Evolutionary conservation across 1,140 invertebrate species (phyloP).

Genomic region (Agrypnia vestita): DNA sequence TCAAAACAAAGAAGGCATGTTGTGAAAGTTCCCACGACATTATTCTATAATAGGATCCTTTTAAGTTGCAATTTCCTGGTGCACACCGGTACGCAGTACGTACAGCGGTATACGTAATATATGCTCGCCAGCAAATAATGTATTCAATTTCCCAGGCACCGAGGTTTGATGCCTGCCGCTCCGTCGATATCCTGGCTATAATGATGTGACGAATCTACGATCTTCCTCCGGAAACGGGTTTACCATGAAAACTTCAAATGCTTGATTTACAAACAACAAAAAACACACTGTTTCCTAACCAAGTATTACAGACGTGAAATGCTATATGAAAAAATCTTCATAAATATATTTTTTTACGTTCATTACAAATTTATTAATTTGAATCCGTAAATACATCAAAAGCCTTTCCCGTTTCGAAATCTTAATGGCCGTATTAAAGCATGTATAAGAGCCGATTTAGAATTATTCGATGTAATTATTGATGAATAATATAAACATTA

Average conservation of each 20-base stretch:
- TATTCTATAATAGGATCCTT: neutral
- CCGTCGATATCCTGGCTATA: conserved; percentile 20
- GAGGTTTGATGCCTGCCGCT: neutral
- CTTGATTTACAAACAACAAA: no score
- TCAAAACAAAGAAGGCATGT: no score
- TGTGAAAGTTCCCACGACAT: neutral
- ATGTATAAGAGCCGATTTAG: neutral
- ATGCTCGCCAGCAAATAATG: neutral
- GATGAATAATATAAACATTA: neutral
- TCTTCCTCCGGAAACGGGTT: no score
- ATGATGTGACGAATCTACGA: conserved; percentile 1
- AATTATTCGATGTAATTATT: neutral
- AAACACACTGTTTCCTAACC: no score
- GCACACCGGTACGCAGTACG: neutral
- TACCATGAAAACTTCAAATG: no score
- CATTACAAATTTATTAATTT: no score
- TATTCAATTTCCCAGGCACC: neutral
- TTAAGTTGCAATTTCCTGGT: conserved; percentile 2
- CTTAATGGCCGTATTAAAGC: neutral
- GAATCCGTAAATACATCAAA: neutral
- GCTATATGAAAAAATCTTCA: no score
- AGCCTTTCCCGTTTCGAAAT: neutral
- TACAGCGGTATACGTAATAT: neutral
- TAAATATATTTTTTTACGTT: no score
- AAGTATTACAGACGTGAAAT: no score